Conservation (phyloP, 2,797 vertebrate species). For the Enteromius radiatus region DNA sequence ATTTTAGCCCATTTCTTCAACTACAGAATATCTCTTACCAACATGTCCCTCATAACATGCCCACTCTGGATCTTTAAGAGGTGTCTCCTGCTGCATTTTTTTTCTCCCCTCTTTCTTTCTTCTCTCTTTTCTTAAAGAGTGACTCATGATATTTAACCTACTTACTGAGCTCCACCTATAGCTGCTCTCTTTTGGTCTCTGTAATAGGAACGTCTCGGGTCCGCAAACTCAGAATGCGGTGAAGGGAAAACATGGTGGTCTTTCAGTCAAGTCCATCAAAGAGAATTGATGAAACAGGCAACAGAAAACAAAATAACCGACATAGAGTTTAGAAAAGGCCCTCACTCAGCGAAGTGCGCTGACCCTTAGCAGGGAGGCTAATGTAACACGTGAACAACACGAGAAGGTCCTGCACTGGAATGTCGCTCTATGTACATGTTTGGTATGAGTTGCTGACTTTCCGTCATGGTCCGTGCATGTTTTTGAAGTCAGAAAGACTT, state of each 20-base stretch:
- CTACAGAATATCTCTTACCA: conserved; percentile 15
- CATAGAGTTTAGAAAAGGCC: conserved; percentile 75
- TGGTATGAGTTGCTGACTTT: conserved; percentile 68
- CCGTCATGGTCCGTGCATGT: conserved; percentile 55
- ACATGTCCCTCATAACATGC: conserved; percentile 23
- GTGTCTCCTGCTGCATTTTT: background rate
- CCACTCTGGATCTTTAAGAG: conserved; percentile 25
- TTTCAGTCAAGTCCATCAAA: conserved; percentile 73
- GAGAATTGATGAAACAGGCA: conserved; percentile 79
- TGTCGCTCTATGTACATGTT: conserved; percentile 68
- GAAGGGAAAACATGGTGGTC: conserved; percentile 69
- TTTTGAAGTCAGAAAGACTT: conserved; percentile 47
- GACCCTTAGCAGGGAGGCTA: conserved; percentile 76
- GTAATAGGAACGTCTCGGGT: conserved; percentile 17
- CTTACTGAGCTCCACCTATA: conserved; percentile 24
- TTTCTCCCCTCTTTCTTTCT: conserved; percentile 6
- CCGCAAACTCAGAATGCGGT: conserved; percentile 40
- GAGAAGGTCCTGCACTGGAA: conserved; percentile 68
- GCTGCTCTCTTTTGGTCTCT: conserved; percentile 14
- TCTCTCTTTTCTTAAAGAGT: conserved; percentile 23
- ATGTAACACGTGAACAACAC: conserved; percentile 69
- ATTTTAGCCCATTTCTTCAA: background rate
- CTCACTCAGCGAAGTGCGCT: conserved; percentile 76
- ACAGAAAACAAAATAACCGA: conserved; percentile 74
- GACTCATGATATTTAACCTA: conserved; percentile 38